Evolutionary conservation across 2,888 invertebrate species (phyloP).

Genomic region (Agrotis exclamationis): DNA sequence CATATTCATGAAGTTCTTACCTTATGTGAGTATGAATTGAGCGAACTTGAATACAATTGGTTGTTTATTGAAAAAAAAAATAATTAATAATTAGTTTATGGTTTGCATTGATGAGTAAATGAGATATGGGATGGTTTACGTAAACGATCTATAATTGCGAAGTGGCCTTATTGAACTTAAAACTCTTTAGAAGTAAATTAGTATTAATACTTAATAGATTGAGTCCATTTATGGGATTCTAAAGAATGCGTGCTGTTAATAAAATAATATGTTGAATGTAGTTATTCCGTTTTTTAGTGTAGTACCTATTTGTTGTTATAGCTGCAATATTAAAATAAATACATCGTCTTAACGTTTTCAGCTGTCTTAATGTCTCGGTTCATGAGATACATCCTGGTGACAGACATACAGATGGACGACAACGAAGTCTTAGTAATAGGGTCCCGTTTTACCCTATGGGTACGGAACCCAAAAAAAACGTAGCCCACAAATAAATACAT

Average conservation of each 20-base stretch:
- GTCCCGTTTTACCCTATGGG: too few species aligned
- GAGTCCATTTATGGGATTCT: not conserved
- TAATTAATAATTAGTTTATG: slow-evolving; percentile 30
- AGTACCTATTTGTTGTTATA: too few species aligned
- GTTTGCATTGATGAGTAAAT: not conserved
- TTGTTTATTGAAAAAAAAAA: slow-evolving; percentile 13
- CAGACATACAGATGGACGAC: too few species aligned
- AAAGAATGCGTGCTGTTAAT: not conserved
- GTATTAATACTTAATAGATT: not conserved
- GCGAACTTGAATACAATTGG: slow-evolving; percentile 37
- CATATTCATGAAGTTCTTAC: slow-evolving; percentile 47
- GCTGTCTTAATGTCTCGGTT: too few species aligned
- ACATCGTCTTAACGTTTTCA: too few species aligned
- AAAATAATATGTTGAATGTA: too few species aligned
- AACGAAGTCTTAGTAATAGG: too few species aligned
- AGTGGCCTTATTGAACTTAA: slow-evolving; percentile 8
- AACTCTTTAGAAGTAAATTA: not conserved
- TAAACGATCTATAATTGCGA: slow-evolving; percentile 12
- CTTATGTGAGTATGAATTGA: slow-evolving; percentile 35
- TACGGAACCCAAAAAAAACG: not conserved
- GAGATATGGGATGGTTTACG: not conserved
- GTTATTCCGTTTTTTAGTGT: too few species aligned
- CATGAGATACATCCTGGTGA: too few species aligned
- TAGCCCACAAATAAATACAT: slow-evolving; percentile 40
- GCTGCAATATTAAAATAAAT: too few species aligned